Percentiles rank a stretch among this genome's conserved stretches.
Evolutionary conservation across 2,113 vertebrate species (phyloP).

Genomic region (Stomatorhinus ivindoensis): DNA sequence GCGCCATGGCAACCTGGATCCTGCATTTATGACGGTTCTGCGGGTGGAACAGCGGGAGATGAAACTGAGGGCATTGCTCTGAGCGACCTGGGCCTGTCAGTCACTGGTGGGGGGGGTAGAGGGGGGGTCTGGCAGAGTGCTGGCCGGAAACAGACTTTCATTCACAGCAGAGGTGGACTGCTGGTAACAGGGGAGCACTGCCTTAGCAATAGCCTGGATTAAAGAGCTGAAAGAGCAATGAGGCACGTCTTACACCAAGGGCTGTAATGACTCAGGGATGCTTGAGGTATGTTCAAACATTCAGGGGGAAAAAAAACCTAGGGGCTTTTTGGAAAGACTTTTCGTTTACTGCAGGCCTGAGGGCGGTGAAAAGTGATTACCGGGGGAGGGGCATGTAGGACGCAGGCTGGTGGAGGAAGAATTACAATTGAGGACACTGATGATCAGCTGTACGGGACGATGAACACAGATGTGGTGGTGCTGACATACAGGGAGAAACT

Average conservation of each 20-base stretch:
- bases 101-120: neutral
- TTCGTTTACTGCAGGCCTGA: neutral
- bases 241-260: neutral
- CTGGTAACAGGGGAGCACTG: neutral
- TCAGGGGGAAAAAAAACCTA: neutral
- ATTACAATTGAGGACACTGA: neutral
- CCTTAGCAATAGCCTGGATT: neutral
- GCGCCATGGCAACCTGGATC: neutral
- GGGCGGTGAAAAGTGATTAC: neutral
- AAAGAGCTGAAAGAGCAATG: neutral
- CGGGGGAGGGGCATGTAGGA: neutral
- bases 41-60: neutral
- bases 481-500: neutral
- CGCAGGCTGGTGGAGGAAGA: neutral
- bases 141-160: neutral
- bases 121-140: neutral
- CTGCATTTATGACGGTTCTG: neutral
- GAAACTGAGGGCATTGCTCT: neutral
- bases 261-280: neutral
- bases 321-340: neutral
- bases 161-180: neutral
- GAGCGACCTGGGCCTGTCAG: neutral
- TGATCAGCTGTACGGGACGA: neutral
- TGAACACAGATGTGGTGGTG: neutral
- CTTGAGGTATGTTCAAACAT: neutral